These are phyloP conservation scores for Uloborus diversus DNA, from an alignment of 1,140 invertebrate genomes.

Conservation along the genomic window DNA sequence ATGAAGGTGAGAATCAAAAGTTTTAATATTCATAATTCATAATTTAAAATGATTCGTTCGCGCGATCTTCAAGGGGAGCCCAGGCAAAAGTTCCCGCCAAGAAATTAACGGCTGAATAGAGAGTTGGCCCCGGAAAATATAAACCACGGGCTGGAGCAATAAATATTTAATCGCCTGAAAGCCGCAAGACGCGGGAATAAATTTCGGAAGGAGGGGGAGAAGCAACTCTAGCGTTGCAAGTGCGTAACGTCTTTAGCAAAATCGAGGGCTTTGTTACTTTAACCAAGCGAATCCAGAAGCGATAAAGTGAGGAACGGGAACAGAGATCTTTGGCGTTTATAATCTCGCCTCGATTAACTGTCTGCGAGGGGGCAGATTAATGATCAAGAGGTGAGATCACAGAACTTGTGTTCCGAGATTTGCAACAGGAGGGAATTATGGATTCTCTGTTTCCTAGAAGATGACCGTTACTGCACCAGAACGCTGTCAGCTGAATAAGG, in stretches of 20 bases:
- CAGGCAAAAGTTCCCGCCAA: too few relatives aligned
- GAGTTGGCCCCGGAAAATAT: too few relatives aligned
- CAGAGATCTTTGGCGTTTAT: not conserved
- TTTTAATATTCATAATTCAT: constrained; percentile 10
- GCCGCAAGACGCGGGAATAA: not conserved
- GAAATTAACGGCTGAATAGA: too few relatives aligned
- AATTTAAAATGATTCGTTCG: not conserved
- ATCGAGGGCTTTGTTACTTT: constrained; percentile 13
- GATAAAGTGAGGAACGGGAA: constrained; percentile 6
- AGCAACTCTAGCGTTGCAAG: too few relatives aligned
- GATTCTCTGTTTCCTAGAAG: too few relatives aligned
- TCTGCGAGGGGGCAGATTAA: constrained; percentile 6
- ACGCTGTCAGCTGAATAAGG: too few relatives aligned
- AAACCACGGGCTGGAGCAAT: constrained; percentile 1
- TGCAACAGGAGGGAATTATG: too few relatives aligned
- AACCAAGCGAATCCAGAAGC: not conserved
- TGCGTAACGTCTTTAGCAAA: constrained; percentile 17
- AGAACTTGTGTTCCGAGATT: too few relatives aligned
- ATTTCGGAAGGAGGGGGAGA: not conserved
- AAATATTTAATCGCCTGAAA: constrained; percentile 28
- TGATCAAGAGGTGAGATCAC: not conserved
- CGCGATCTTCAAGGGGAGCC: too few relatives aligned
- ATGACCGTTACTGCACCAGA: too few relatives aligned
- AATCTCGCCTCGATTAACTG: too few relatives aligned
- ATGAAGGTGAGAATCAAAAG: too few relatives aligned